A percentile compares a stretch with the other conserved stretches of the same genome.
Evolutionary conservation across 2,797 vertebrate genomes (phyloP).

Genomic region (Cynopterus sphinx): DNA sequence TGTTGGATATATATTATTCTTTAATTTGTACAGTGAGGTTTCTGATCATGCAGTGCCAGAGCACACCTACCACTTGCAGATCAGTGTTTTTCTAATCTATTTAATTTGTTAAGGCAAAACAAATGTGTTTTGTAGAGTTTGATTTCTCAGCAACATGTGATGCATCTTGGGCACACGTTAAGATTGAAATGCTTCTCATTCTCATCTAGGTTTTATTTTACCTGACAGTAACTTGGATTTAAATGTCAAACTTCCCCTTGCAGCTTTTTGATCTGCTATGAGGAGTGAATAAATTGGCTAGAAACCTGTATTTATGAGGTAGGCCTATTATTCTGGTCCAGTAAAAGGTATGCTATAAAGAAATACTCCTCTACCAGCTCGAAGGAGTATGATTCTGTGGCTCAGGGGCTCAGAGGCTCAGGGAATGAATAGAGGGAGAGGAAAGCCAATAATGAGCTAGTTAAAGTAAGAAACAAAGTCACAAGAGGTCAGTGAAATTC

Average conservation of each 20-base stretch:
- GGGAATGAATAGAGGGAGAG: background rate
- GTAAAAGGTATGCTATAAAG: background rate
- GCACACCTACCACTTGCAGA: background rate
- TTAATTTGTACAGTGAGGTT: background rate
- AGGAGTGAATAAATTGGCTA: slow-evolving; percentile 29
- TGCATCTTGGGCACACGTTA: background rate
- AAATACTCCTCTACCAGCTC: background rate
- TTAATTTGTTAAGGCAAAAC: background rate
- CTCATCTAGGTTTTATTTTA: background rate
- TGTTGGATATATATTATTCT: background rate
- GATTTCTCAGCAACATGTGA: background rate
- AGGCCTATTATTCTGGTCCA: background rate
- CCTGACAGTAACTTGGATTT: background rate
- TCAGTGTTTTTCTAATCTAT: background rate
- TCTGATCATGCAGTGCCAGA: background rate
- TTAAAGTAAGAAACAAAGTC: background rate
- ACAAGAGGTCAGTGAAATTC: background rate
- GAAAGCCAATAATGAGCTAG: background rate
- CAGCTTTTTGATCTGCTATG: background rate
- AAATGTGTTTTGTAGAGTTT: background rate
- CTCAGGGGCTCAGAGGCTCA: background rate
- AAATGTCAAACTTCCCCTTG: slow-evolving; percentile 23
- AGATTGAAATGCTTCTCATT: slow-evolving; percentile 16
- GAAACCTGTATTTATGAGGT: background rate
- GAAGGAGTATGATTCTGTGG: background rate